Conservation (phyloP, 2,113 vertebrate species). For the Carettochelys insculpta region DNA sequence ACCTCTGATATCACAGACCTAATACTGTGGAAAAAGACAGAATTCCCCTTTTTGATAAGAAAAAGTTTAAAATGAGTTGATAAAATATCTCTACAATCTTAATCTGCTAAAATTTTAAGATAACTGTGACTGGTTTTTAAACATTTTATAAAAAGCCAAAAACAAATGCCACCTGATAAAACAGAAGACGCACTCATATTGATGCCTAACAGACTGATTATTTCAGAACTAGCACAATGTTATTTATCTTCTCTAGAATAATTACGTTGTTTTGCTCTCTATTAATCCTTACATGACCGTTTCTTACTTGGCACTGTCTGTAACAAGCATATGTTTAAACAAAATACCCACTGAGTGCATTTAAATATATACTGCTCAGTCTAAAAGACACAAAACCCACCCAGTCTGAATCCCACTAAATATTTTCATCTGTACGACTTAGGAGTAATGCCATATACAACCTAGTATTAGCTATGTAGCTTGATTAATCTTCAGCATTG, state of each 20-base stretch:
- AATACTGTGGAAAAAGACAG: constrained; percentile 77
- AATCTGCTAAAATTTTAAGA: not conserved
- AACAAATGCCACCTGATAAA: accelerated
- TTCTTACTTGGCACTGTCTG: too few relatives aligned
- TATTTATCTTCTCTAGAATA: accelerated
- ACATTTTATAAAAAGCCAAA: not conserved
- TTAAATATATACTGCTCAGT: not conserved
- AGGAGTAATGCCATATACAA: not conserved
- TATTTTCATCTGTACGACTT: accelerated
- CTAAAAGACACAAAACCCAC: not conserved
- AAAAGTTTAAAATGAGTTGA: not conserved
- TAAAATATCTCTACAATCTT: not conserved
- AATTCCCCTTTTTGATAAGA: constrained; percentile 6
- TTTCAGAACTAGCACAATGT: accelerated
- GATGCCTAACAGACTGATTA: not conserved
- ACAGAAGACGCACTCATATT: accelerated
- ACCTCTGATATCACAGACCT: constrained; percentile 86
- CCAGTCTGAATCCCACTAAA: accelerated
- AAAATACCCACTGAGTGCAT: not conserved
- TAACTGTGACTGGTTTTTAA: not conserved
- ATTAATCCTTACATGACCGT: not conserved
- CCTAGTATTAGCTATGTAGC: not conserved
- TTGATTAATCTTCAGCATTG: not conserved
- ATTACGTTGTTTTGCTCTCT: not conserved
- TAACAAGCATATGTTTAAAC: not conserved